Conservation (phyloP, 2,797 vertebrate genomes). For the Gobionotothen gibberifrons region DNA sequence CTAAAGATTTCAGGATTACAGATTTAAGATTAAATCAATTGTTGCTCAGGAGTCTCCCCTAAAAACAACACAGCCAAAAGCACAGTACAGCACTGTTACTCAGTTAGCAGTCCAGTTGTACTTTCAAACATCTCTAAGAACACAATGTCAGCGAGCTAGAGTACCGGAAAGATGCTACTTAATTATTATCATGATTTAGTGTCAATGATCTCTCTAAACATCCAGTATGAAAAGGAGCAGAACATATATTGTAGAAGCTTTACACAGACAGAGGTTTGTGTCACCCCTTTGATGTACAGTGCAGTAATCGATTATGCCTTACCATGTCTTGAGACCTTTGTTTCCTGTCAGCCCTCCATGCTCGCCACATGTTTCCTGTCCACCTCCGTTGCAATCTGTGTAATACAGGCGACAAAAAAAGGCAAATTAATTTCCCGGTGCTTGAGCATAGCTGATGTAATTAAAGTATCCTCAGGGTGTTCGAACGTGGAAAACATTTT, state of each 20-base stretch:
- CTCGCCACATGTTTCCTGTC: neutral
- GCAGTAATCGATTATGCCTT: neutral
- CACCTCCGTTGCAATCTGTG: neutral
- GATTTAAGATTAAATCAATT: no score
- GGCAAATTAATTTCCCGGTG: neutral
- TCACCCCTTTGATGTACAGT: neutral
- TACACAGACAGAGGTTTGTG: neutral
- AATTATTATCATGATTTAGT: neutral
- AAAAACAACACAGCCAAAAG: no score
- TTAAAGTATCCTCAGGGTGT: neutral
- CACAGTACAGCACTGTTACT: no score
- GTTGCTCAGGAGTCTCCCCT: no score
- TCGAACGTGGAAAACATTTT: slow-evolving; percentile 3
- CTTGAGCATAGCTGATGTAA: neutral
- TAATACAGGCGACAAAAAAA: neutral
- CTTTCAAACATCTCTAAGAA: neutral
- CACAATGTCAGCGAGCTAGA: neutral
- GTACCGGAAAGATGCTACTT: neutral
- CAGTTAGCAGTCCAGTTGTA: no score
- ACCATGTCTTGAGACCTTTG: slow-evolving; percentile 2
- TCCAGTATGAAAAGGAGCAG: no score
- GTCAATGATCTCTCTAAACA: no score
- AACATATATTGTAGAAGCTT: neutral
- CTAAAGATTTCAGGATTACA: no score
- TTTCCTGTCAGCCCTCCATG: neutral